Conservation (phyloP, 2,888 invertebrate genomes). For the Ophion costatus region DNA sequence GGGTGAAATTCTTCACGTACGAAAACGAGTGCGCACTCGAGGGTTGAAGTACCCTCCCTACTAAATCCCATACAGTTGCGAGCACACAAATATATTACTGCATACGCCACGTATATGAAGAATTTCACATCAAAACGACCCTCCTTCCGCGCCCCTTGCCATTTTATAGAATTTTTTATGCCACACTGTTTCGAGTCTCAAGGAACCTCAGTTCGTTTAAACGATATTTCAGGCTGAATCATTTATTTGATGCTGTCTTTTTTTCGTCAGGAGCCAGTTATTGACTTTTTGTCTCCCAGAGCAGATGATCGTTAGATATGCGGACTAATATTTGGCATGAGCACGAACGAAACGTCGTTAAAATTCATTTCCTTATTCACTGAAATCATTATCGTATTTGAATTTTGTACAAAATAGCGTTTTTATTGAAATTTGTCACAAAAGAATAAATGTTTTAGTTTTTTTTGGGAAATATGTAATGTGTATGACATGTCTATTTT, state of each 20-base stretch:
- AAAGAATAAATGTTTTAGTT: too few species aligned
- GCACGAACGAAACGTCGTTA: neutral
- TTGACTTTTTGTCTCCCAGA: neutral
- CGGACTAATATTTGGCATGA: neutral
- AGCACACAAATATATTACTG: slow-evolving; percentile 14
- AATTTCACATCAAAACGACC: slow-evolving; percentile 28
- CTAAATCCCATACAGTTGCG: slow-evolving; percentile 9
- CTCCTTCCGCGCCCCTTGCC: neutral
- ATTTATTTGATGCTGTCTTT: neutral
- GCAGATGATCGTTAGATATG: neutral
- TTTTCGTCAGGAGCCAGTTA: neutral
- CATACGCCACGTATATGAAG: slow-evolving; percentile 3
- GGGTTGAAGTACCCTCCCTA: slow-evolving; percentile 38
- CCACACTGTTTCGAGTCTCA: neutral
- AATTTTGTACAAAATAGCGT: too few species aligned
- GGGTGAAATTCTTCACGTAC: slow-evolving; percentile 55
- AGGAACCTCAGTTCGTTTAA: neutral
- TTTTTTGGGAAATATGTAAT: too few species aligned
- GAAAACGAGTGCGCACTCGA: slow-evolving; percentile 57
- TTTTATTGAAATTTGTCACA: too few species aligned
- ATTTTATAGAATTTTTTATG: neutral
- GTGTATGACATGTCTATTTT: too few species aligned
- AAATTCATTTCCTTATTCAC: neutral
- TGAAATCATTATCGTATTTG: too few species aligned
- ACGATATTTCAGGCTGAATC: neutral